Conservation (phyloP, 2,113 vertebrate species). For the Chinchilla lanigera region DNA sequence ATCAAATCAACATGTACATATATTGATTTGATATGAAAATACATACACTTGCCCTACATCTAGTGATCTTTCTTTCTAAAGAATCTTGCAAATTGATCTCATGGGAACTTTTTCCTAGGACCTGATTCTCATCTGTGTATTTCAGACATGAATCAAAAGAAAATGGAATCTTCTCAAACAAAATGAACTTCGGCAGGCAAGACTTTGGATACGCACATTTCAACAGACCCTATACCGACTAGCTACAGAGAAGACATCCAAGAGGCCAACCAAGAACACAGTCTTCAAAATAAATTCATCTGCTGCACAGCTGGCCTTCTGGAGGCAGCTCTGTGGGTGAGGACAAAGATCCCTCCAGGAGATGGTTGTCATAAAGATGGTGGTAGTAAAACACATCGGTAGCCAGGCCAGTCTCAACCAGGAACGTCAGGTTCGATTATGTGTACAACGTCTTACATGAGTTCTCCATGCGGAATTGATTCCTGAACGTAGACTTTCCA, state of each 20-base stretch:
- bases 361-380: background rate
- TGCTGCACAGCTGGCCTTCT: background rate
- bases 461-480: background rate
- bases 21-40: conserved; percentile 76
- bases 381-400: background rate
- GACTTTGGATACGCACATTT: background rate
- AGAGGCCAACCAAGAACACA: background rate
- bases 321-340: background rate
- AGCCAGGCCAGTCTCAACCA: background rate
- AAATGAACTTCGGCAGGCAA: conserved; percentile 31
- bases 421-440: background rate
- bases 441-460: background rate
- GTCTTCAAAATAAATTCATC: background rate
- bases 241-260: background rate
- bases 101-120: conserved; percentile 38
- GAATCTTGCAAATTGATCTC: conserved; percentile 73
- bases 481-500: background rate
- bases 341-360: background rate
- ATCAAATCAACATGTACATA: conserved; percentile 60
- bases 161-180: conserved; percentile 28
- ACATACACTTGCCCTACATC: conserved; percentile 51
- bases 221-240: background rate
- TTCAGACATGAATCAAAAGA: conserved; percentile 71
- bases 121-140: conserved; percentile 57
- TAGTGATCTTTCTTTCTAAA: conserved; percentile 54